These are phyloP conservation scores for Smutsia gigantea DNA, from an alignment of 2,797 vertebrate genomes.

Conservation along the genomic window DNA sequence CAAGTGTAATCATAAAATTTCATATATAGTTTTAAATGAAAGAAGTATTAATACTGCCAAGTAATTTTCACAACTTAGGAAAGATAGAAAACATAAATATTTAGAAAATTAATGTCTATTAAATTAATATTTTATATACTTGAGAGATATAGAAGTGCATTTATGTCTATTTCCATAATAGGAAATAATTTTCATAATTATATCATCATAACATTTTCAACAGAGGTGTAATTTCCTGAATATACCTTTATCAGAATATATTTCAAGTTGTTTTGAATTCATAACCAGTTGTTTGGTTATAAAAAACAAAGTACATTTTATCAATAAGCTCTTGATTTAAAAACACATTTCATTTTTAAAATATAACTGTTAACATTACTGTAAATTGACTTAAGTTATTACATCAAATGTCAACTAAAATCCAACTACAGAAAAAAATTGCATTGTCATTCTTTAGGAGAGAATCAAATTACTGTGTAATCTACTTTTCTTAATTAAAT, in stretches of 20 bases:
- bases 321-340: conserved; percentile 42
- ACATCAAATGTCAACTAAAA: not conserved
- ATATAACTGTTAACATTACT: not conserved
- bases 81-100: not conserved
- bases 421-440: not conserved
- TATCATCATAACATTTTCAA: conserved; percentile 54
- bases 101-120: conserved; percentile 35
- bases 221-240: conserved; percentile 58
- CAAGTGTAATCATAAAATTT: not conserved
- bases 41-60: not conserved
- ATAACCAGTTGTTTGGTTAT: not conserved
- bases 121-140: conserved; percentile 49
- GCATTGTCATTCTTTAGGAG: not conserved
- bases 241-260: not conserved
- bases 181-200: conserved; percentile 55
- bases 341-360: conserved; percentile 13
- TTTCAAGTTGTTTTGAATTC: conserved; percentile 12
- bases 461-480: not conserved
- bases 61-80: conserved; percentile 34
- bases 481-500: not conserved
- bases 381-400: not conserved
- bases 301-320: not conserved
- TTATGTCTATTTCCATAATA: conserved; percentile 53
- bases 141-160: not conserved
- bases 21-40: not conserved